Conservation (phyloP, 2,888 invertebrate genomes). For the Eledone cirrhosa region DNA sequence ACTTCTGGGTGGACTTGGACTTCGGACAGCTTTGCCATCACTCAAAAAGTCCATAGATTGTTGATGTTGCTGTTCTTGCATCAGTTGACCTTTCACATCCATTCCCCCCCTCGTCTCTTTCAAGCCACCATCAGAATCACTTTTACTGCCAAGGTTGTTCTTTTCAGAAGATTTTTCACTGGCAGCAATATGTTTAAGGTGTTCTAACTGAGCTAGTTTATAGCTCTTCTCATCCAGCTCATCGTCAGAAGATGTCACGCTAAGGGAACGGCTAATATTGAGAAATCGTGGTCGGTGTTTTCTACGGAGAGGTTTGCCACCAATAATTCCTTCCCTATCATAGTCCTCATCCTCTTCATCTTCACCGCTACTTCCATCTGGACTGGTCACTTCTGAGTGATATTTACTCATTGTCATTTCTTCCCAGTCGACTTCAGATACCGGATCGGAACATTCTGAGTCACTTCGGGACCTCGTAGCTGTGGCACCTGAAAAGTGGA, state of each 20-base stretch:
- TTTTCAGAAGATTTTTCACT: constrained; percentile 1
- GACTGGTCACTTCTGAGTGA: constrained; percentile 52
- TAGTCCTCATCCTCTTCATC: constrained; percentile 22
- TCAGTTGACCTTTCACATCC: constrained; percentile 28
- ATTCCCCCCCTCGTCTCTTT: constrained; percentile 17
- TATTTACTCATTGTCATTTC: constrained; percentile 51
- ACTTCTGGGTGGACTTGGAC: constrained; percentile 61
- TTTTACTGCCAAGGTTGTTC: constrained; percentile 31
- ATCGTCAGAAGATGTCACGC: constrained; percentile 59
- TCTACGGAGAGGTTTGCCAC: constrained; percentile 43
- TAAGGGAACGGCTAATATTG: constrained; percentile 57
- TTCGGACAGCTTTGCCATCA: constrained; percentile 38
- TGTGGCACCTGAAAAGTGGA: constrained; percentile 40
- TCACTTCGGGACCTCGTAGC: constrained; percentile 49
- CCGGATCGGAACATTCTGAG: constrained; percentile 55
- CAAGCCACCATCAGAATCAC: constrained; percentile 36
- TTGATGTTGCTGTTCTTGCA: constrained; percentile 7
- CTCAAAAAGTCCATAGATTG: constrained; percentile 9
- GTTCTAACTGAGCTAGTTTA: not conserved
- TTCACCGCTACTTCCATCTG: constrained; percentile 48
- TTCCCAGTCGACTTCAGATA: constrained; percentile 57
- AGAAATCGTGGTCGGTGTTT: constrained; percentile 58
- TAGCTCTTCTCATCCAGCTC: constrained; percentile 36
- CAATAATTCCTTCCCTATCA: not conserved
- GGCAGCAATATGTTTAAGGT: not conserved